Evolutionary conservation across 2,888 invertebrate species (phyloP).

Genomic region (Stenichneumon culpator): DNA sequence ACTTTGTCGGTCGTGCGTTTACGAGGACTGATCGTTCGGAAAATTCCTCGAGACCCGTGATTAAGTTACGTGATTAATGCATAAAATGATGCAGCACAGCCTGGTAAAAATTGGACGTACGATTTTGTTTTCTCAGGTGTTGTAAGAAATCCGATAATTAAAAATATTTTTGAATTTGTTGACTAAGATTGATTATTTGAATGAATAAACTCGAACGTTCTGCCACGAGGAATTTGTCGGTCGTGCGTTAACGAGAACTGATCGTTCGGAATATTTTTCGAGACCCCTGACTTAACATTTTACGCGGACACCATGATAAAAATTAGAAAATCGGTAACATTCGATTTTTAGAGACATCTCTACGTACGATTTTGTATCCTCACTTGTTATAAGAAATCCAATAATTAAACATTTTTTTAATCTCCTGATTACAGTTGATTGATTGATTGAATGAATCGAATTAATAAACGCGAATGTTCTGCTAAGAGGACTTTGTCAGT

Average conservation of each 20-base stretch:
- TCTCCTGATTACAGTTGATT: too few species aligned
- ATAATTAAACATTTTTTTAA: neutral
- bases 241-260: neutral
- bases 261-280: neutral
- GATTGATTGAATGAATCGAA: too few species aligned
- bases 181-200: neutral
- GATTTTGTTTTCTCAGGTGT: neutral
- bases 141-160: neutral
- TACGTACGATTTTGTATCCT: neutral
- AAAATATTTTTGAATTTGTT: neutral
- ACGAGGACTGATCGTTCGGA: neutral
- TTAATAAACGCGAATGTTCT: slow-evolving; percentile 23
- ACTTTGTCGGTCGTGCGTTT: neutral
- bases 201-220: slow-evolving; percentile 21
- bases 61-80: neutral
- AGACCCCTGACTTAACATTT: neutral
- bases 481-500: slow-evolving; percentile 9
- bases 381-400: neutral
- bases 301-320: neutral
- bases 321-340: neutral
- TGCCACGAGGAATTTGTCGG: slow-evolving; percentile 13
- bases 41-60: neutral
- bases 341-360: neutral
- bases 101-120: neutral
- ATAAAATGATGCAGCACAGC: neutral